phyloP scores from a whole-genome alignment of 1,140 invertebrate genomes.

The Drosophila auraria region DNA sequence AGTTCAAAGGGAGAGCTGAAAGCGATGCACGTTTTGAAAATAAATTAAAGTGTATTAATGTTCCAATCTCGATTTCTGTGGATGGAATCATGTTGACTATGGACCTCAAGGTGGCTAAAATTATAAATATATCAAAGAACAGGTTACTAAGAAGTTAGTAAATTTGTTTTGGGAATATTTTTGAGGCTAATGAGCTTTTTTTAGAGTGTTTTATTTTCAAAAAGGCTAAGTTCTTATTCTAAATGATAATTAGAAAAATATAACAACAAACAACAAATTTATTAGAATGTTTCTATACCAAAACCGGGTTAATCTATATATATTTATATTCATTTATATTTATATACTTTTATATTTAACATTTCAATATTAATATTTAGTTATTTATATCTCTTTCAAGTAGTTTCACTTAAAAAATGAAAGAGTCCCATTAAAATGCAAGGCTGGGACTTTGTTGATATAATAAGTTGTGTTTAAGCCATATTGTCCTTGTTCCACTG shows the following conservation, averaged over 20 bases:
- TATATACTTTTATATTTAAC: neutral
- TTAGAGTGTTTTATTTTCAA: neutral
- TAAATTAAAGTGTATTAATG: no score
- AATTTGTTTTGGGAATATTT: no score
- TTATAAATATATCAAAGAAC: no score
- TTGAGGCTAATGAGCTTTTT: no score
- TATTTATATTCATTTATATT: neutral
- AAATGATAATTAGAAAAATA: neutral
- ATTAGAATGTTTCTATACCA: neutral
- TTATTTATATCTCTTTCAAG: neutral
- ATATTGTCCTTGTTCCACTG: conserved; percentile 29
- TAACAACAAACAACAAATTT: neutral
- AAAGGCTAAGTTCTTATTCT: neutral
- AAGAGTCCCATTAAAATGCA: conserved; percentile 26
- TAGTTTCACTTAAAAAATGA: conserved; percentile 3
- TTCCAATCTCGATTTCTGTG: no score
- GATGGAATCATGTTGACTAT: no score
- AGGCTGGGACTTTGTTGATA: neutral
- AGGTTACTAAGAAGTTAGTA: no score
- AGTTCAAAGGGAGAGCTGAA: neutral
- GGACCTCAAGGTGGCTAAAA: no score
- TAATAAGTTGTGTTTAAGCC: conserved; percentile 21
- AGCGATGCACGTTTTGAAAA: neutral
- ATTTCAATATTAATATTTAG: neutral
- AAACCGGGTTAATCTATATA: neutral